Percentiles rank a stretch among this genome's conserved stretches.
Evolutionary conservation across 1,140 invertebrate species (phyloP).

Genomic region (Eriosoma lanigerum): DNA sequence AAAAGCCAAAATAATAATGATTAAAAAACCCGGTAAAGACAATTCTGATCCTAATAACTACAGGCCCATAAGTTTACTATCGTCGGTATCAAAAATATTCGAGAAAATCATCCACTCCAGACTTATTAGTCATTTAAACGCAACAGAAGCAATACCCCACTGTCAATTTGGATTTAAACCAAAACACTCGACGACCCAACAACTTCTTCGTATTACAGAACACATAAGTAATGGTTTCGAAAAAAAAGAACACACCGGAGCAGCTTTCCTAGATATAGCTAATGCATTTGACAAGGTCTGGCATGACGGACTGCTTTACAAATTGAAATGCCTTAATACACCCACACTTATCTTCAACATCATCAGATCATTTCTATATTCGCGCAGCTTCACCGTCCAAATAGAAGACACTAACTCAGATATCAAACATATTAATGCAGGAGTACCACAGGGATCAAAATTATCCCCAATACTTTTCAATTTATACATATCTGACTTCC

Average conservation of each 20-base stretch:
- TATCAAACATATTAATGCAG: neutral
- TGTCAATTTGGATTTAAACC: constrained; percentile 57
- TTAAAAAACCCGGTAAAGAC: too few relatives aligned
- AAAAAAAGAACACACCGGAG: constrained; percentile 3
- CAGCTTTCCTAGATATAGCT: constrained; percentile 7
- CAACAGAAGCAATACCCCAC: constrained; percentile 55
- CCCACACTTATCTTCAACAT: neutral
- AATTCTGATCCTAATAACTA: neutral
- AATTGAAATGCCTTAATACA: neutral
- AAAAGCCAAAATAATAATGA: too few relatives aligned
- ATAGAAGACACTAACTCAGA: neutral
- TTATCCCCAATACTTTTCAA: neutral
- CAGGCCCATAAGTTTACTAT: constrained; percentile 27
- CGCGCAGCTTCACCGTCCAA: neutral
- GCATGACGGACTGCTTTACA: neutral
- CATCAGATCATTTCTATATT: neutral
- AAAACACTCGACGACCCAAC: constrained; percentile 56
- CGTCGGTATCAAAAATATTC: constrained; percentile 49
- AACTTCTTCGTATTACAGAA: constrained; percentile 51
- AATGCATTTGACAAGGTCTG: neutral
- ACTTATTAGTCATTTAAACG: constrained; percentile 38
- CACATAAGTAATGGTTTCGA: constrained; percentile 41
- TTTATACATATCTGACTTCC: neutral
- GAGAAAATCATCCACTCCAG: neutral
- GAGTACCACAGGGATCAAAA: neutral